These are phyloP conservation scores for Aphelinus atriplicis DNA, from an alignment of 1,140 invertebrate genomes.

Conservation along the genomic window DNA sequence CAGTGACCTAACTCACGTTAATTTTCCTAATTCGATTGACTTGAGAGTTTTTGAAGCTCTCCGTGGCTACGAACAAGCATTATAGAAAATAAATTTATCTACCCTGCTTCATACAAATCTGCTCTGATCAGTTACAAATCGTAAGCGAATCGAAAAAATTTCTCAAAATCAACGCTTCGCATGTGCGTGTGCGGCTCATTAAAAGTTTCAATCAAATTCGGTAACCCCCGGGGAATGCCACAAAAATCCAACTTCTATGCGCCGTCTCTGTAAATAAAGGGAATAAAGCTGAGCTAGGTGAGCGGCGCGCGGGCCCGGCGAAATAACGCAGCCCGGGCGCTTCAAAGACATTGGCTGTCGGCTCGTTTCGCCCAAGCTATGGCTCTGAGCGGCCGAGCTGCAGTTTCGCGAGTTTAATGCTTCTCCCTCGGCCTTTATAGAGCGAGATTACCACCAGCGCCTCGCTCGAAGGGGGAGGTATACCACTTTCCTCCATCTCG, in stretches of 20 bases:
- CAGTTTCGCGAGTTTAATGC: conserved; percentile 7
- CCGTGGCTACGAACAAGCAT: too few relatives aligned
- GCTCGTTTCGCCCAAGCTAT: not conserved
- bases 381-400: not conserved
- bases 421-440: not conserved
- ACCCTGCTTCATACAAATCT: too few relatives aligned
- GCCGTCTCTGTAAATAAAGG: not conserved
- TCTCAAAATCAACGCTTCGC: too few relatives aligned
- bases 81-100: too few relatives aligned
- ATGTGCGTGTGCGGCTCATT: not conserved
- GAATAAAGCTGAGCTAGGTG: not conserved
- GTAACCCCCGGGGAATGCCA: not conserved
- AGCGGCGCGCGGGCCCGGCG: too few relatives aligned
- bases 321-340: not conserved
- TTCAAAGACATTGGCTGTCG: conserved; percentile 15
- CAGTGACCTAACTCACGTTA: too few relatives aligned
- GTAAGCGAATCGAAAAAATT: too few relatives aligned
- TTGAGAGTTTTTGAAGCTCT: too few relatives aligned
- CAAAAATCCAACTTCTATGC: not conserved
- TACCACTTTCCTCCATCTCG: not conserved
- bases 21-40: too few relatives aligned
- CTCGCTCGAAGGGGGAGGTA: not conserved
- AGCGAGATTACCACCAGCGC: not conserved
- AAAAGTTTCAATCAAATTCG: conserved; percentile 16
- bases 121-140: too few relatives aligned